These are phyloP conservation scores for Piliocolobus tephrosceles DNA, from an alignment of 2,113 vertebrate species.

Conservation along the genomic window DNA sequence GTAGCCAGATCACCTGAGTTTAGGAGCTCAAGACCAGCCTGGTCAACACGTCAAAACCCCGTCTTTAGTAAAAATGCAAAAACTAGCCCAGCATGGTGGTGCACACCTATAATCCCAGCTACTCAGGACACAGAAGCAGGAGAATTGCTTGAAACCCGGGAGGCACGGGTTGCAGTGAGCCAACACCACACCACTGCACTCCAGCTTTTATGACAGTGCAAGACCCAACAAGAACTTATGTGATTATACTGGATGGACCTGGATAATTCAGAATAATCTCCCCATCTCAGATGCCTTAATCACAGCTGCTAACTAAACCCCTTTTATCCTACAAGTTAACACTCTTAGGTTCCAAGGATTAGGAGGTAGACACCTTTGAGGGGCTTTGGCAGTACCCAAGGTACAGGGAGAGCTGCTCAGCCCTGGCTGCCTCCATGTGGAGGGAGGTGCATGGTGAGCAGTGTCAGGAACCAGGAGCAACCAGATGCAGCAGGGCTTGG, in stretches of 20 bases:
- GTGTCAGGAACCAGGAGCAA: fast-evolving
- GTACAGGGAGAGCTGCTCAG: background rate
- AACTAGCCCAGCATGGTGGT: too few relatives aligned
- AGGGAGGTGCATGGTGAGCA: fast-evolving
- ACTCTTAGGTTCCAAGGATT: fast-evolving
- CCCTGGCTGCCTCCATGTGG: too few relatives aligned
- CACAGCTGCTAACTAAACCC: background rate
- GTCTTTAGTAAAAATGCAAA: too few relatives aligned
- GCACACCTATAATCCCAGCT: fast-evolving
- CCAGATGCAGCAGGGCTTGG: fast-evolving
- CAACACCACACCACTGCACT: too few relatives aligned
- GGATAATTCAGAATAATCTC: fast-evolving
- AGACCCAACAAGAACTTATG: background rate
- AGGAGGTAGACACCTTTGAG: background rate
- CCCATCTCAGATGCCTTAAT: background rate
- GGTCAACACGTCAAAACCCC: too few relatives aligned
- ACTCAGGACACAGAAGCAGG: too few relatives aligned
- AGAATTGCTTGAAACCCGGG: too few relatives aligned
- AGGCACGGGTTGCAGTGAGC: too few relatives aligned
- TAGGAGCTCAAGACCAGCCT: background rate
- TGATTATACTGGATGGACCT: background rate
- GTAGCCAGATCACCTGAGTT: background rate
- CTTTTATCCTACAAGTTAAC: background rate
- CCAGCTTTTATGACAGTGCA: too few relatives aligned
- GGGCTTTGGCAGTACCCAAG: background rate